A percentile compares a stretch with the other conserved stretches of the same genome.
Evolutionary conservation across 1,140 invertebrate genomes (phyloP).

Genomic region (Lasaia peninsularis): DNA sequence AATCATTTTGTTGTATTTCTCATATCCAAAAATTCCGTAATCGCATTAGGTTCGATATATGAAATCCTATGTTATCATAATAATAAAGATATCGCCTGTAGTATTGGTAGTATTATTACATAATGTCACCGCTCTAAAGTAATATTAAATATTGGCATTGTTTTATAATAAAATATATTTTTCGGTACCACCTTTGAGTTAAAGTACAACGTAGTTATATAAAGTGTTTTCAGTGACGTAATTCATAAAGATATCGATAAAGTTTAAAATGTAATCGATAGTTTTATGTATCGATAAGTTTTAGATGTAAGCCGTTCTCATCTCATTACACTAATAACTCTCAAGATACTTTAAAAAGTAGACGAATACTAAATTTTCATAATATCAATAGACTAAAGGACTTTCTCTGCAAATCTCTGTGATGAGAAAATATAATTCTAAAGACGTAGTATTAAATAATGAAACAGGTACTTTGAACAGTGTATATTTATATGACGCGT

Average conservation of each 20-base stretch:
- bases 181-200: conserved; percentile 76
- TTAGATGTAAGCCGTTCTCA: conserved; percentile 65
- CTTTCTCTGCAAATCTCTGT: conserved; percentile 71
- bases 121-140: conserved; percentile 59
- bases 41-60: conserved; percentile 52
- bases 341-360: conserved; percentile 53
- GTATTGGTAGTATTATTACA: conserved; percentile 47
- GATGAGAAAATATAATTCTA: conserved; percentile 73
- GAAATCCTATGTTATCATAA: conserved; percentile 60
- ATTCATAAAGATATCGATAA: conserved; percentile 55
- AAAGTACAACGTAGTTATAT: conserved; percentile 74
- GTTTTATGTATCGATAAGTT: conserved; percentile 42
- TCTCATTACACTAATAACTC: conserved; percentile 66
- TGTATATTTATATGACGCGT: conserved; percentile 32
- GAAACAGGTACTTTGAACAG: conserved; percentile 40
- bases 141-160: conserved; percentile 58
- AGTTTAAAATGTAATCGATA: conserved; percentile 57
- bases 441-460: conserved; percentile 71
- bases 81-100: conserved; percentile 51
- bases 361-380: conserved; percentile 59
- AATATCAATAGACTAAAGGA: conserved; percentile 67
- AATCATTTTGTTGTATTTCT: conserved; percentile 65
- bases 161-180: conserved; percentile 70
- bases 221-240: conserved; percentile 66
- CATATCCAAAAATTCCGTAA: conserved; percentile 63